Evolutionary conservation across 2,888 invertebrate genomes (phyloP), one percentile per base, ranked within the genome.

Genomic region (Agapetus fuscipes): DNA sequence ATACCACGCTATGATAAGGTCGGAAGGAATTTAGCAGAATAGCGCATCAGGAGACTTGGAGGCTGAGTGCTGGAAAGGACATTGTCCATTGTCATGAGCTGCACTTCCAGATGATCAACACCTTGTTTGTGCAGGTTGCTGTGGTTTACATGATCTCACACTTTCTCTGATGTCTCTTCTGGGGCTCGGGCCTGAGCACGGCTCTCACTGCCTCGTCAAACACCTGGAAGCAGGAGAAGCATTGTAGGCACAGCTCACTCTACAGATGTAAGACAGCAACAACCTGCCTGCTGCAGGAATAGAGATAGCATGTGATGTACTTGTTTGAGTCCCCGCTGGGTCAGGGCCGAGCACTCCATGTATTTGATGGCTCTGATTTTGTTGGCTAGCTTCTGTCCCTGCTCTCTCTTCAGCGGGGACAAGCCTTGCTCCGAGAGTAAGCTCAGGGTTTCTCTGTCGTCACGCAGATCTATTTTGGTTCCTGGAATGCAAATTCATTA

Each of bases 131-230:
- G 9, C 9, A 20, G 5, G 4, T 20, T 9, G 9, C 20, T 28
- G 4, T 31, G 12, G 60, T 66, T 78, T 81, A 81, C 77, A 81
- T 78, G 62, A 82, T 76, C 63, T 73, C 71, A 75, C 91, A 93
- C 69, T 90, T 90, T 70, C 89, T 80, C 72, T 91, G 90, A 68
- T 87, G 85, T 69, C 89, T 81, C 66, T 93, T 93, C 58, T 88
- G 84, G 43, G 96, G 95, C 66, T 96, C 94, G 36, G 98, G 98
- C 72, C 93, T 80, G 57, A 98, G 74, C 50, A 98, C 97, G 42
- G 96, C 91, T 53, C 97, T 78, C 25, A 97, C 97, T 17, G 97
- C 95, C 72, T 98, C 98, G 59, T 97, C 96, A 71, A 98, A 98
- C 41, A 98, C 97, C 88, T 93, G 67, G 20, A 20, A 20, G n/a